These are phyloP conservation scores for Erebia epiphron DNA, from an alignment of 2,888 invertebrate genomes.

Conservation along the genomic window DNA sequence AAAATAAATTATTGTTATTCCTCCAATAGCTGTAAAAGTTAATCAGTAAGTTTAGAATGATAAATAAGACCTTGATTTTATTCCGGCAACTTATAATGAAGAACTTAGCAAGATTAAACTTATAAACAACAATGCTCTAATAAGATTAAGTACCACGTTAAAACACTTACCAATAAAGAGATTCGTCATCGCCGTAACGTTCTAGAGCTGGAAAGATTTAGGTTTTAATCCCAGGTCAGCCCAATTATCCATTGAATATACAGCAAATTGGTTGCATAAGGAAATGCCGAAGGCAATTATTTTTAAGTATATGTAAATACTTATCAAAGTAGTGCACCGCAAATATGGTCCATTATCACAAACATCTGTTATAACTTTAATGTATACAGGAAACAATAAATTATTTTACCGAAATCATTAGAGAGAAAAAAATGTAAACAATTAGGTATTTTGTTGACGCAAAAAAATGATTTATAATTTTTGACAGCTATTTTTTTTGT, in stretches of 20 bases:
- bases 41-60: no score
- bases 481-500: not conserved
- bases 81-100: not conserved
- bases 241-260: slow-evolving; percentile 30
- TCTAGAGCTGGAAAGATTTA: not conserved
- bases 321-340: not conserved
- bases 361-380: not conserved
- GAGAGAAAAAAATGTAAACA: slow-evolving; percentile 13
- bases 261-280: slow-evolving; percentile 15
- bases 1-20: no score
- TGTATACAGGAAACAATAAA: not conserved
- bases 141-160: not conserved
- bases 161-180: not conserved
- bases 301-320: not conserved
- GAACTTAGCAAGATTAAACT: not conserved
- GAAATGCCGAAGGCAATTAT: slow-evolving; percentile 28
- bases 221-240: slow-evolving; percentile 7
- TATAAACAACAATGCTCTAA: not conserved
- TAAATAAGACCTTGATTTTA: not conserved
- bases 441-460: slow-evolving; percentile 14
- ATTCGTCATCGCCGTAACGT: not conserved
- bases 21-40: no score
- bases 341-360: not conserved
- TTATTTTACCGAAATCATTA: not conserved
- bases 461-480: slow-evolving; percentile 10